Percentiles rank a stretch among this genome's conserved stretches.
These are phyloP conservation scores for Cyprinodon variegatus DNA, from an alignment of 2,113 vertebrate genomes.

Conservation along the genomic window DNA sequence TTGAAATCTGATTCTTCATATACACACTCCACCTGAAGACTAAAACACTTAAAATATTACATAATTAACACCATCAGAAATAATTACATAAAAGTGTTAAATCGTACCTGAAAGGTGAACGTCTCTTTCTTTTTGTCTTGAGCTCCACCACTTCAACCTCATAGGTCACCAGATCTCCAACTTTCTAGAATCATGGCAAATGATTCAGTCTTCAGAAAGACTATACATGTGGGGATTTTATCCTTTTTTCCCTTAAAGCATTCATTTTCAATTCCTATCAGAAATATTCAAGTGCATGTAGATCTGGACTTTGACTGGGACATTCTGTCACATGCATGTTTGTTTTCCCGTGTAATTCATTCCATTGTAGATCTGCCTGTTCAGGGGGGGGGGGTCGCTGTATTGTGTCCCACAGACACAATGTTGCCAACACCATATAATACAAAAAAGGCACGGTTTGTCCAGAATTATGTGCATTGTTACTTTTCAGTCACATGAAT, in stretches of 20 bases:
- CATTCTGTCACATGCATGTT: too few species aligned
- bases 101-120: constrained; percentile 51
- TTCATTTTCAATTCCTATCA: neutral
- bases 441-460: too few species aligned
- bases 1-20: constrained; percentile 33
- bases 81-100: neutral
- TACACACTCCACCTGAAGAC: constrained; percentile 69
- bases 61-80: neutral
- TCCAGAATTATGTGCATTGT: too few species aligned
- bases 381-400: too few species aligned
- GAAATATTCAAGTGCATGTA: too few species aligned
- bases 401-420: too few species aligned
- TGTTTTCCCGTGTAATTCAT: too few species aligned
- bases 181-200: constrained; percentile 35
- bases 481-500: too few species aligned
- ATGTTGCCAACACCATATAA: too few species aligned
- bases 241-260: too few species aligned
- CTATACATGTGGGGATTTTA: neutral
- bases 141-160: constrained; percentile 66
- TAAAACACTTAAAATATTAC: constrained; percentile 2
- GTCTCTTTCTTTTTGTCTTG: neutral
- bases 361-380: too few species aligned
- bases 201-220: neutral
- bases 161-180: constrained; percentile 54
- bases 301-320: neutral